Conservation (phyloP, 2,113 vertebrate species). For the Chrysemys picta region DNA sequence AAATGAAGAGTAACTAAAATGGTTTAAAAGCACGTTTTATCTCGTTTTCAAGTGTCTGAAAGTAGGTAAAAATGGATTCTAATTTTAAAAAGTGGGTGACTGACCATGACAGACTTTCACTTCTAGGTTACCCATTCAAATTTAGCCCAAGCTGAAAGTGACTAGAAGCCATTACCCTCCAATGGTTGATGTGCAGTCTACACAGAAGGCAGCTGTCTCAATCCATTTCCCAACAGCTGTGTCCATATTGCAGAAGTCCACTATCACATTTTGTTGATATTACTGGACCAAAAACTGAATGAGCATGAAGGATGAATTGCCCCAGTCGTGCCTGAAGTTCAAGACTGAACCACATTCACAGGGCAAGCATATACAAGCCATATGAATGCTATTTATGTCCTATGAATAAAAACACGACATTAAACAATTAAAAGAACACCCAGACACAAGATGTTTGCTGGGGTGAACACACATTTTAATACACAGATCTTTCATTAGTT, state of each 20-base stretch:
- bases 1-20: not conserved
- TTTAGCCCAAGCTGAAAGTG: not conserved
- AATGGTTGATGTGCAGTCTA: not conserved
- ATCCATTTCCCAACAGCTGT: not conserved
- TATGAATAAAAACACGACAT: too few relatives aligned
- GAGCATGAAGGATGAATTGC: not conserved
- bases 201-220: not conserved
- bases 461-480: too few relatives aligned
- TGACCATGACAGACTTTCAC: not conserved
- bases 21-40: slow-evolving; percentile 35
- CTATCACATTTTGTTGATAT: not conserved
- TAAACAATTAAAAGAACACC: too few relatives aligned
- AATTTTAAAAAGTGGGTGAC: not conserved
- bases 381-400: not conserved
- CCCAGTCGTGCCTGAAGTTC: not conserved
- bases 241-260: not conserved
- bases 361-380: not conserved
- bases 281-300: not conserved
- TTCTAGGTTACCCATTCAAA: not conserved
- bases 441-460: too few relatives aligned
- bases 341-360: not conserved
- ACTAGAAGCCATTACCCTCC: not conserved
- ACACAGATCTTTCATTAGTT: not conserved
- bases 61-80: not conserved
- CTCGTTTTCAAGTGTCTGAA: not conserved